These are phyloP conservation scores for Meloe dianella DNA, from an alignment of 2,888 invertebrate species.

Conservation along the genomic window DNA sequence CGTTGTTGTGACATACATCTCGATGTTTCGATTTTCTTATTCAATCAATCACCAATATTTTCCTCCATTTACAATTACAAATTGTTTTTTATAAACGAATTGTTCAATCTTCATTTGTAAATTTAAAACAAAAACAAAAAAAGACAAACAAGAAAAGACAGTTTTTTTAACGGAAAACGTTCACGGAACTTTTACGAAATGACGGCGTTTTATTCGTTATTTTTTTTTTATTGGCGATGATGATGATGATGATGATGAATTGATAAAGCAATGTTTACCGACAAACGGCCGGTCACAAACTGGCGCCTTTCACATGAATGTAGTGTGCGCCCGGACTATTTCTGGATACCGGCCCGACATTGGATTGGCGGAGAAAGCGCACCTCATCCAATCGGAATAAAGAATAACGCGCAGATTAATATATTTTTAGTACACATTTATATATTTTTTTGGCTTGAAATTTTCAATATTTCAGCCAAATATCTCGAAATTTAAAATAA, in stretches of 20 bases:
- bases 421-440: not conserved
- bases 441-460: not conserved
- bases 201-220: not conserved
- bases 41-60: slow-evolving; percentile 35
- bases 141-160: too few relatives aligned
- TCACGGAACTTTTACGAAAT: too few relatives aligned
- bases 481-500: too few relatives aligned
- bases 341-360: slow-evolving; percentile 38
- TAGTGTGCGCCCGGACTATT: slow-evolving; percentile 31
- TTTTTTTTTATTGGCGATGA: too few relatives aligned
- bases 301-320: slow-evolving; percentile 37
- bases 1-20: slow-evolving; percentile 48
- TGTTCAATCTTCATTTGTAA: slow-evolving; percentile 4
- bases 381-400: slow-evolving; percentile 49
- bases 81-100: slow-evolving; percentile 11
- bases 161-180: too few relatives aligned
- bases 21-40: slow-evolving; percentile 26
- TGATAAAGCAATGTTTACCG: not conserved
- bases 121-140: not conserved
- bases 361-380: slow-evolving; percentile 51
- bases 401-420: slow-evolving; percentile 49
- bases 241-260: too few relatives aligned
- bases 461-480: not conserved
- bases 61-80: slow-evolving; percentile 25
- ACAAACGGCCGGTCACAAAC: slow-evolving; percentile 39